These are phyloP conservation scores for Carcharodon carcharias DNA, from an alignment of 2,797 vertebrate genomes.

Conservation along the genomic window DNA sequence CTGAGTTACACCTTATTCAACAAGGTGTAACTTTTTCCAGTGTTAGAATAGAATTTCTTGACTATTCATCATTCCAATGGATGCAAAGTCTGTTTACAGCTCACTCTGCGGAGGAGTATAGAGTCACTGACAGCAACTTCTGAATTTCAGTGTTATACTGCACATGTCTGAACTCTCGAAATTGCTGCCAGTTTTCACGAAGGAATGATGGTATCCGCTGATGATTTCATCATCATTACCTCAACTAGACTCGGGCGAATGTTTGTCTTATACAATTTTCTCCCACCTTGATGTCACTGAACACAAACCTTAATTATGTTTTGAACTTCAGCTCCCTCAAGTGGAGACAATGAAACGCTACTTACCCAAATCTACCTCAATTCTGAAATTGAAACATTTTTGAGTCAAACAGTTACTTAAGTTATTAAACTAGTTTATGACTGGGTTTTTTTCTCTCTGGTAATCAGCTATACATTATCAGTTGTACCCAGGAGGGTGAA, in stretches of 20 bases:
- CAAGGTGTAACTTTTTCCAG: too few relatives aligned
- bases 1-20: too few relatives aligned
- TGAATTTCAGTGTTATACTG: too few relatives aligned
- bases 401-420: slow-evolving; percentile 1
- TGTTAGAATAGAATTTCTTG: too few relatives aligned
- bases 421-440: background rate
- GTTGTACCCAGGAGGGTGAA: background rate
- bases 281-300: background rate
- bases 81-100: too few relatives aligned
- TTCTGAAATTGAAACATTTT: background rate
- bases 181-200: too few relatives aligned
- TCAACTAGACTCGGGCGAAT: background rate
- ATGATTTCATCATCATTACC: too few relatives aligned
- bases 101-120: too few relatives aligned
- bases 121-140: too few relatives aligned
- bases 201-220: too few relatives aligned
- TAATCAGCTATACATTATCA: background rate
- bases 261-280: background rate
- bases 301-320: background rate
- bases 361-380: background rate
- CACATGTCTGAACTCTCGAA: too few relatives aligned
- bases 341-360: background rate
- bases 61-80: too few relatives aligned
- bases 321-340: background rate
- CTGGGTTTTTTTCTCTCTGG: background rate